Evolutionary conservation across 2,113 vertebrate genomes (phyloP), one percentile per base, ranked within the genome.

Genomic region (Thamnophis sirtalis): DNA sequence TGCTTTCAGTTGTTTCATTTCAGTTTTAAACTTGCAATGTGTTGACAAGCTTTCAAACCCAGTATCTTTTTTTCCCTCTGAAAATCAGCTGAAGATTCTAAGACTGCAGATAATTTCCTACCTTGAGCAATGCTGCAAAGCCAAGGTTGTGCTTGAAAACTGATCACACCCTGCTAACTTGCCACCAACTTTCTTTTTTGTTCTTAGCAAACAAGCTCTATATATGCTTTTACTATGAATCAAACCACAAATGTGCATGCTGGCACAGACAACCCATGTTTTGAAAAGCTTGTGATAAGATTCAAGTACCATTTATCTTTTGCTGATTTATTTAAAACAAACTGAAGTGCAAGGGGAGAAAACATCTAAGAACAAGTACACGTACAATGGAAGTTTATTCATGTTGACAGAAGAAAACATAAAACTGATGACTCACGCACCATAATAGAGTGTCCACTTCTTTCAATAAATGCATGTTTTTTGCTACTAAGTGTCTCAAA

Each of bases 1-100:
- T 93, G 86, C 90, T 89, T 86, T 86, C 54, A 55, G 0, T 56
- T 94, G 93, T 94, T 94, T n/a, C n/a, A n/a, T n/a, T n/a, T n/a
- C n/a, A n/a, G n/a, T 84, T 85, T 94, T 1, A 6, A 60, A 84
- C 84, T 94, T 26, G 22, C 91, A 56, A 85, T 55, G 96, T 55
- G 0, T 63, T 91, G 94, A 91, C 80, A 92, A 3, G 21, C 73
- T 92, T 95, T 94, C 93, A 86, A 4, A 0, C 89, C 56, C 93
- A 89, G 43, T 63, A 94, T 60, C 86, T 56, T 92, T 26, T 53
- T 92, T 56, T 60, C 93, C 87, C 90, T 84, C 13, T 90, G 84
- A 63, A 86, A 28, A 58, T 49, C 49, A 58, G 92, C 11, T 10
- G 33, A 9, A 24, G 24, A 91, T 4, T 0, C 6, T 0, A 0